Evolutionary conservation across 2,888 invertebrate species (phyloP).

Genomic region (Nephrotoma guestfalica): DNA sequence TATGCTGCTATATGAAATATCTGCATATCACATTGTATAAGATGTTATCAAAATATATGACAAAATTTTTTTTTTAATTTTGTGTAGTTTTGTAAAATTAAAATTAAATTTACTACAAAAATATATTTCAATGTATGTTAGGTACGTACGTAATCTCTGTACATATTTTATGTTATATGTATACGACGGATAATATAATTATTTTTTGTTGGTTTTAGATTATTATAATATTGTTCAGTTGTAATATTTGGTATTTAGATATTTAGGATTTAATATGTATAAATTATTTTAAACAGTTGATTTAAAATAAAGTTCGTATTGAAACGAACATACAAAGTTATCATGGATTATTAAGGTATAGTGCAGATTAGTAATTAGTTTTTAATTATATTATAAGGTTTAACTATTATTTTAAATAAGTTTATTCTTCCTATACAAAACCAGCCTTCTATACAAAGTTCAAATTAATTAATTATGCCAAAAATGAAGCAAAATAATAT

Average conservation of each 20-base stretch:
- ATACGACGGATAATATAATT: neutral
- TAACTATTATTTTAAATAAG: too few species aligned
- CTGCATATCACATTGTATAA: neutral
- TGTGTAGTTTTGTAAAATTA: neutral
- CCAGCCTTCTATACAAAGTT: neutral
- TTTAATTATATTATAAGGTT: too few species aligned
- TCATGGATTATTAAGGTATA: neutral
- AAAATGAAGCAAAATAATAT: neutral
- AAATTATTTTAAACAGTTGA: neutral
- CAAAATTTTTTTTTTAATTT: neutral
- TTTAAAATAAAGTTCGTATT: neutral
- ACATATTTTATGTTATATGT: neutral
- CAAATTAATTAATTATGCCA: neutral
- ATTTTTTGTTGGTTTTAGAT: neutral
- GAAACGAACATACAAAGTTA: neutral
- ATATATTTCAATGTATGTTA: neutral
- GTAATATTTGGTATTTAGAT: too few species aligned
- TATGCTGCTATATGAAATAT: neutral
- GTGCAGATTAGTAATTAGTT: neutral
- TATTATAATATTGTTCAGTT: too few species aligned
- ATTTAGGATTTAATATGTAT: too few species aligned
- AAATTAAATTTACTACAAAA: neutral
- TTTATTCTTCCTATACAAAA: neutral
- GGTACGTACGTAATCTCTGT: neutral
- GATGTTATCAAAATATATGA: neutral